Base-by-base conservation (phyloP, 2,888 invertebrate species). In the Ennomos quercinarius region DNA sequence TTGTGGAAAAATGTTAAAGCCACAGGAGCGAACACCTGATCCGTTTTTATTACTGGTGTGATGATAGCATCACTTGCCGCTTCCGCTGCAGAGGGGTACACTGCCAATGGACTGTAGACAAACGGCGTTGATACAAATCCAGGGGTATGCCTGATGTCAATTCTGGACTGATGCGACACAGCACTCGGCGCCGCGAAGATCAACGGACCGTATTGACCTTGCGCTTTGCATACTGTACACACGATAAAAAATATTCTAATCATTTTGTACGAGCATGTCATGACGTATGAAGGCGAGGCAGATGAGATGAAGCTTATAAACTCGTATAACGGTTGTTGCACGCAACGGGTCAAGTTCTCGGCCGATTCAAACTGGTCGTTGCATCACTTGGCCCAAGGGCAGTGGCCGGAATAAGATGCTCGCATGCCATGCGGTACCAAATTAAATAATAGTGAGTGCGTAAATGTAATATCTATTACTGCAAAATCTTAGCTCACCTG, bases 141-240 rank as follows among this genome's bases (percentile, higher is more conserved):
- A 34, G 86, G 87, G 17, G 76, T 74, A 53, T 88, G 85, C 52
- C 77, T 81, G 45, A 94, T 90, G 67, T 94, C 91, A 51, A 93
- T 84, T 49, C 93, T 87, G 50, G 94, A 93, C 74, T 94, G 94
- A 74, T 93, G 93, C 1, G 93, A 93, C 17, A 94, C 93, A 43
- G 94, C 89, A 71, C 93, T 93, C 1, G 94, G 93, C 35, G 93
- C 90, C 12, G 88, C 83, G 64, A 89, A 86, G 66, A 90, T 84
- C 9, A 89, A 50, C 45, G 87, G 87, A 45, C 76, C 68, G 35
- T 83, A 42, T 68, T 89, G 81, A 70, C 83, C 73, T 55, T 74
- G 73, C 51, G 77, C 79, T 67, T 68, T 60, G 57, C 68, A 74
- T 63, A 80, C 54, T 17, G 73, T 73, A 71, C 72, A 75, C 63